Percentiles rank a stretch among this genome's conserved stretches.
Conservation (phyloP, 2,797 vertebrate species). For the Sebastes itinus region DNA sequence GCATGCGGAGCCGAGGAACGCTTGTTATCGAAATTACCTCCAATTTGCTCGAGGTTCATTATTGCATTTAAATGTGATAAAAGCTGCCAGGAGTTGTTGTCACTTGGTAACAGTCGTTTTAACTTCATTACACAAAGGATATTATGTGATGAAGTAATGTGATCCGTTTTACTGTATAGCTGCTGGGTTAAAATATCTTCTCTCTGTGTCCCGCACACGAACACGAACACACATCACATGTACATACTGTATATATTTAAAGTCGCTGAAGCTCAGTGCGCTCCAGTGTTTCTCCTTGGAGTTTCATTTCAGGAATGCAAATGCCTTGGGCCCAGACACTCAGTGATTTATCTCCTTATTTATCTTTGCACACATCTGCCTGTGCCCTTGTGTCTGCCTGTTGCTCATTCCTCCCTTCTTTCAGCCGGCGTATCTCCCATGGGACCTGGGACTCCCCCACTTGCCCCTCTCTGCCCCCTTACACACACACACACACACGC, state of each 20-base stretch:
- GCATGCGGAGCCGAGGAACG: slow-evolving; percentile 25
- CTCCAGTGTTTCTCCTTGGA: slow-evolving; percentile 76
- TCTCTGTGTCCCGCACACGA: slow-evolving; percentile 3
- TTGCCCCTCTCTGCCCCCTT: slow-evolving; percentile 64
- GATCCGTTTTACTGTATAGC: slow-evolving; percentile 29
- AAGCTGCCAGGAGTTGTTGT: slow-evolving; percentile 34
- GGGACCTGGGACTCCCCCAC: slow-evolving; percentile 75
- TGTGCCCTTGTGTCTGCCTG: slow-evolving; percentile 85
- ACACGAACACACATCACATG: slow-evolving; percentile 21
- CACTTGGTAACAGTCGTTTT: slow-evolving; percentile 41
- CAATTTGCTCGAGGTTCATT: slow-evolving; percentile 45
- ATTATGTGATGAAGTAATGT: slow-evolving; percentile 35
- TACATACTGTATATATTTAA: slow-evolving; percentile 51
- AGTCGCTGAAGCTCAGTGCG: slow-evolving; percentile 64
- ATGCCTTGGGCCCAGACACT: slow-evolving; percentile 82
- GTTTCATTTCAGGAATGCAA: slow-evolving; percentile 87
- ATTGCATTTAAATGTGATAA: slow-evolving; percentile 49
- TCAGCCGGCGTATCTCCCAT: slow-evolving; percentile 70
- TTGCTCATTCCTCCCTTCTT: slow-evolving; percentile 81
- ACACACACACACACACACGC: slow-evolving; percentile 3
- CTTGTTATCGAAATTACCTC: slow-evolving; percentile 58
- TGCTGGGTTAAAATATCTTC: slow-evolving; percentile 27
- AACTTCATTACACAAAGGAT: slow-evolving; percentile 34
- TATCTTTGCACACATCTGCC: slow-evolving; percentile 87
- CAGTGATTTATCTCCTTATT: slow-evolving; percentile 86